phyloP scores from a whole-genome alignment of 2,113 vertebrate species.

The Sylvilagus bachmani region DNA sequence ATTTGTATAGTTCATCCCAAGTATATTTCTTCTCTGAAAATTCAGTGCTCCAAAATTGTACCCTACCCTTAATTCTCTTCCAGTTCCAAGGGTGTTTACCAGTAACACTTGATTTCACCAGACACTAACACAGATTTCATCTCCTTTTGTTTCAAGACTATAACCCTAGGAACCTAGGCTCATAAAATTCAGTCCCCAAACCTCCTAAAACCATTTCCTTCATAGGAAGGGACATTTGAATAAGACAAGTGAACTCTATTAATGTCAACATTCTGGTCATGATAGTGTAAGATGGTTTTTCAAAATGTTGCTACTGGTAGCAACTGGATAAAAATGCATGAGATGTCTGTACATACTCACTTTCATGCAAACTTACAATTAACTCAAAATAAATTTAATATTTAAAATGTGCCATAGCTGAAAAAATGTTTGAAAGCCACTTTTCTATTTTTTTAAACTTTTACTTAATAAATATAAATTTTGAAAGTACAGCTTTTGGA shows the following conservation, averaged over 20 bases:
- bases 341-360: background rate
- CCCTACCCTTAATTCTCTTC: background rate
- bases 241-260: background rate
- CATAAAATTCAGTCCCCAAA: background rate
- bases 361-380: background rate
- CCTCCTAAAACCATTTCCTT: background rate
- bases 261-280: background rate
- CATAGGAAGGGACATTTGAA: background rate
- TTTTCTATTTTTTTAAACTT: too few relatives aligned
- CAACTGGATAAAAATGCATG: background rate
- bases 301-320: background rate
- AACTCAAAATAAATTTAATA: background rate
- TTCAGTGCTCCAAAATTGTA: background rate
- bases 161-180: background rate
- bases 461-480: too few relatives aligned
- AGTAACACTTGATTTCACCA: background rate
- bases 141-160: background rate
- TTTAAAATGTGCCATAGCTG: background rate
- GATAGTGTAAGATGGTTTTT: background rate
- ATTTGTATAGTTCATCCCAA: constrained; percentile 19
- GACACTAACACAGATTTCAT: background rate
- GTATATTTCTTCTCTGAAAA: constrained; percentile 3
- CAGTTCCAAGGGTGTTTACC: background rate
- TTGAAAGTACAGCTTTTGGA: too few relatives aligned
- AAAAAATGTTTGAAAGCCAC: background rate